phyloP scores from a whole-genome alignment of 2,113 vertebrate genomes.

The Pseudolaguvia tuberculata region DNA sequence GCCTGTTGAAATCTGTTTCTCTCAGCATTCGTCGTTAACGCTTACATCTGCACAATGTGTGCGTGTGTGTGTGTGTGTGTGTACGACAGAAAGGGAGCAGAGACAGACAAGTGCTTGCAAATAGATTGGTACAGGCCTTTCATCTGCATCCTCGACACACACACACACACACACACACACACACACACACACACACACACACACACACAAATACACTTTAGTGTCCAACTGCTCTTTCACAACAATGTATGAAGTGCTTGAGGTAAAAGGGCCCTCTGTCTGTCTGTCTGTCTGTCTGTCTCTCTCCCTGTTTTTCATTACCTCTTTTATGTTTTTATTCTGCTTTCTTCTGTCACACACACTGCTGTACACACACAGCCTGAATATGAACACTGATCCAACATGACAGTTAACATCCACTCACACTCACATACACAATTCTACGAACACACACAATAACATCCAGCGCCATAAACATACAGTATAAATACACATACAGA shows the following conservation, averaged over 20 bases:
- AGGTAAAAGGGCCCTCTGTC: neutral
- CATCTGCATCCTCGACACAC: neutral
- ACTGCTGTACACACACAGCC: neutral
- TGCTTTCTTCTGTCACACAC: neutral
- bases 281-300: constrained; percentile 14
- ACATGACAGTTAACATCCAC: too few species aligned
- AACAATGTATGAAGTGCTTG: neutral
- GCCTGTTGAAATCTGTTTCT: neutral
- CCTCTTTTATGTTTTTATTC: constrained; percentile 1
- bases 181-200: neutral
- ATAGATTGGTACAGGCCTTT: neutral
- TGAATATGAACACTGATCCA: neutral
- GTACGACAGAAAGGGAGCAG: neutral
- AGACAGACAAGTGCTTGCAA: neutral
- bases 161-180: too few species aligned
- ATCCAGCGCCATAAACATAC: neutral
- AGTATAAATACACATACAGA: neutral
- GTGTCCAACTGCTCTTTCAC: neutral
- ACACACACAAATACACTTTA: constrained; percentile 4
- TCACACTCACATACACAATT: too few species aligned
- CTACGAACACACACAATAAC: neutral
- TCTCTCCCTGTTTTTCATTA: too few species aligned
- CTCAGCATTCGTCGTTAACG: neutral
- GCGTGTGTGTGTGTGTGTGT: too few species aligned
- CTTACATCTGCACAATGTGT: neutral